phyloP scores from a whole-genome alignment of 2,797 vertebrate species.

The Otolemur crassicaudatus region DNA sequence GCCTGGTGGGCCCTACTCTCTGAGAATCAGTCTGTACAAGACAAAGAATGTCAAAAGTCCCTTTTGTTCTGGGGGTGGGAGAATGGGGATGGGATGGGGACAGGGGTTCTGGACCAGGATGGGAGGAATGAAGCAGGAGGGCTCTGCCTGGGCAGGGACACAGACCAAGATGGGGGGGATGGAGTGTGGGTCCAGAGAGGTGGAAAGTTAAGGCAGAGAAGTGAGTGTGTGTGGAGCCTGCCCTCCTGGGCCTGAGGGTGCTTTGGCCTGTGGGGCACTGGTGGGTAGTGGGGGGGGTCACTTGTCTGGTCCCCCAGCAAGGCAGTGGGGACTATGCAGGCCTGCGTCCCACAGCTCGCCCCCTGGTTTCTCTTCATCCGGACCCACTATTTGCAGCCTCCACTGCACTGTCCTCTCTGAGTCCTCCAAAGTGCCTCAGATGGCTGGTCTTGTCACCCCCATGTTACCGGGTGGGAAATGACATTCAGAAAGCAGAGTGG shows the following conservation, averaged over 20 bases:
- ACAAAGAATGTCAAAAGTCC: conserved; percentile 60
- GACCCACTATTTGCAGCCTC: not conserved
- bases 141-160: not conserved
- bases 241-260: not conserved
- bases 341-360: not conserved
- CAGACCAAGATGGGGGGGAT: not conserved
- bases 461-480: not conserved
- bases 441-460: not conserved
- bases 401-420: not conserved
- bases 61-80: conserved; percentile 59
- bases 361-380: not conserved
- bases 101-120: not conserved
- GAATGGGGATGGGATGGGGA: not conserved
- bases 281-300: not conserved
- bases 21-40: not conserved
- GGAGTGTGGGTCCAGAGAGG: not conserved
- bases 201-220: not conserved
- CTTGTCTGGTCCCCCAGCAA: not conserved
- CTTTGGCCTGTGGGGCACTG: not conserved
- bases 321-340: not conserved
- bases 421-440: not conserved
- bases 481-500: not conserved
- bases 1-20: not conserved
- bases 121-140: not conserved
- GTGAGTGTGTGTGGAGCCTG: not conserved